A percentile compares a stretch with the other conserved stretches of the same genome.
phyloP scores from a whole-genome alignment of 2,888 invertebrate species.

The Frankliniella intonsa region DNA sequence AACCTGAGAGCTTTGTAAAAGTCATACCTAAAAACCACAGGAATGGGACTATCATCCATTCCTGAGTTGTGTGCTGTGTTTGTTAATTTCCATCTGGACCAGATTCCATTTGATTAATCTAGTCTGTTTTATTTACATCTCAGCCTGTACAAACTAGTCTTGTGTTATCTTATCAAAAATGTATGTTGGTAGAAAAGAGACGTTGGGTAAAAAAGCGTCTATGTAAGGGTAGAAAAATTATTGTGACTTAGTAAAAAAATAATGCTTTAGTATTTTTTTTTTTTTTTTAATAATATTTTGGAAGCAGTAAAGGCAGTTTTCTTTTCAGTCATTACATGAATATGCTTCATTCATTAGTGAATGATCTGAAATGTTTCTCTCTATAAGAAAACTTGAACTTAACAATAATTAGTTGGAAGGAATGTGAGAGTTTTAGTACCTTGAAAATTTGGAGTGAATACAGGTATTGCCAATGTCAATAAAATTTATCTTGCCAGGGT shows the following conservation, averaged over 20 bases:
- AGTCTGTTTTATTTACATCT: constrained; percentile 2
- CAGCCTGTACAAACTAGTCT: constrained; percentile 8
- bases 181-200: neutral
- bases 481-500: too few relatives aligned
- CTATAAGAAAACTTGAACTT: too few relatives aligned
- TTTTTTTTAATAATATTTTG: neutral
- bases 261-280: neutral
- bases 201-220: neutral
- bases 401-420: too few relatives aligned
- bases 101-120: constrained; percentile 1
- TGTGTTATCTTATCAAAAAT: neutral
- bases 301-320: too few relatives aligned
- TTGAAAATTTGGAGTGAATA: too few relatives aligned
- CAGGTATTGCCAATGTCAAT: too few relatives aligned
- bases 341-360: too few relatives aligned
- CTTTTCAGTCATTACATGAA: too few relatives aligned
- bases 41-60: neutral
- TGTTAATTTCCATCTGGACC: neutral
- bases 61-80: neutral
- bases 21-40: neutral
- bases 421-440: too few relatives aligned
- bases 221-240: neutral
- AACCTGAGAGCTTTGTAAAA: neutral
- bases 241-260: neutral
- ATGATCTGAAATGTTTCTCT: too few relatives aligned